Base-by-base conservation (phyloP, 2,888 invertebrate species). In the Stenoptilia bipunctidactyla region DNA sequence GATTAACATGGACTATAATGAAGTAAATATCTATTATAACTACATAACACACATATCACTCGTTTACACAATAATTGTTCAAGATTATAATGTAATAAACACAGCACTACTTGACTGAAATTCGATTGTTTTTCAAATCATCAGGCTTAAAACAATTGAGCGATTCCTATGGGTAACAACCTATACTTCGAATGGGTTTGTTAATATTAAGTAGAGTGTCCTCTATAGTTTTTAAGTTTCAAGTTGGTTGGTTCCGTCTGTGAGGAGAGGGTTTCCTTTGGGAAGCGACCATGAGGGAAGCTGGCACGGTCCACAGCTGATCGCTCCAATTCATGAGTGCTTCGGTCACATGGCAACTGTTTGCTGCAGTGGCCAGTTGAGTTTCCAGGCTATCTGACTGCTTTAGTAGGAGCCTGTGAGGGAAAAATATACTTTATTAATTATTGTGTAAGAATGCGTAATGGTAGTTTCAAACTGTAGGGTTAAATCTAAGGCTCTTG, bases 291-390 rank as follows among this genome's bases (percentile, higher is more conserved):
- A 68, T 58, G 30, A 94, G 83, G 39, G 90, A 88, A 44, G 86
- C 86, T 37, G 95, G 93, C 48, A 96, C 91, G 45, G 88, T 85
- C 90, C 95, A 96, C 44, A 97, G 83, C 46, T 88, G 87, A 43
- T 92, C 89, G 51, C 90, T 88, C 66, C 90, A 90, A 41, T 89
- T 88, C 71, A 97, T 90, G 53, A 97, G 77, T 38, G 91, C 89
- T 66, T 94, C 93, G 27, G 96, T 93, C 42, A 96, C 89, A 62
- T 90, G 90, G 61, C 94, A 94, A 54, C 94, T 96, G 56, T 92
- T 89, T 3, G 95, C 94, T 0, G 96, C 96, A 70, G 93, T 90
- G 48, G 91, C 91, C 3, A 94, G 88, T 67, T 94, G 92, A 35
- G 89, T 90, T 55, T 87, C 88, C 55, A 92, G 84, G 48, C 77